A percentile compares a stretch with the other conserved stretches of the same genome.
phyloP scores from a whole-genome alignment of 1,140 invertebrate genomes.

The Carposina sasakii region DNA sequence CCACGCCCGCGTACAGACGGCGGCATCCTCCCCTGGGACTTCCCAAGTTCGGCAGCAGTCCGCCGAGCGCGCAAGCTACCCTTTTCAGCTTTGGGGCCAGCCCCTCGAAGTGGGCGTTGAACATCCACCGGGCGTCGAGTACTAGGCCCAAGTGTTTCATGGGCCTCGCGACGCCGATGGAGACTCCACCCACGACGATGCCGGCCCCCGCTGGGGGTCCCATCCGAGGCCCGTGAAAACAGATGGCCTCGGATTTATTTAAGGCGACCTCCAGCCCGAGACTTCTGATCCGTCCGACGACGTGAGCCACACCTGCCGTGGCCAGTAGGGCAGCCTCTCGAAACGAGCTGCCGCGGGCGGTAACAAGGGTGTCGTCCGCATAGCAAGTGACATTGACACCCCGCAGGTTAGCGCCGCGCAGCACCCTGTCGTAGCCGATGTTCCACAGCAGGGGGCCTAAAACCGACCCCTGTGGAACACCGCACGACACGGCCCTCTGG shows the following conservation, averaged over 20 bases:
- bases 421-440: constrained; percentile 30
- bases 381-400: constrained; percentile 8
- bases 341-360: neutral
- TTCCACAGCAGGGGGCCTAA: constrained; percentile 39
- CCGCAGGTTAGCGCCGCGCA: constrained; percentile 13
- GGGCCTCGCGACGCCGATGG: too few species aligned
- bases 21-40: constrained; percentile 4
- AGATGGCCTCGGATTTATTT: neutral
- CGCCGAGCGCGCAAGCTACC: constrained; percentile 13
- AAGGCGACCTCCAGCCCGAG: neutral
- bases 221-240: neutral
- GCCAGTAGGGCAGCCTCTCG: neutral
- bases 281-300: neutral
- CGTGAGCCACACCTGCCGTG: neutral
- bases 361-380: constrained; percentile 7
- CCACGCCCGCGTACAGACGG: constrained; percentile 1
- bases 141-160: neutral
- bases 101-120: neutral
- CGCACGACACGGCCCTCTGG: neutral
- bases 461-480: constrained; percentile 33
- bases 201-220: too few species aligned
- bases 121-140: constrained; percentile 1
- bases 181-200: too few species aligned
- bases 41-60: constrained; percentile 10
- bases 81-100: neutral